Conservation (phyloP, 30 jellyfish, hydroid and myxozoan species). For the Turritopsis rubra region DNA sequence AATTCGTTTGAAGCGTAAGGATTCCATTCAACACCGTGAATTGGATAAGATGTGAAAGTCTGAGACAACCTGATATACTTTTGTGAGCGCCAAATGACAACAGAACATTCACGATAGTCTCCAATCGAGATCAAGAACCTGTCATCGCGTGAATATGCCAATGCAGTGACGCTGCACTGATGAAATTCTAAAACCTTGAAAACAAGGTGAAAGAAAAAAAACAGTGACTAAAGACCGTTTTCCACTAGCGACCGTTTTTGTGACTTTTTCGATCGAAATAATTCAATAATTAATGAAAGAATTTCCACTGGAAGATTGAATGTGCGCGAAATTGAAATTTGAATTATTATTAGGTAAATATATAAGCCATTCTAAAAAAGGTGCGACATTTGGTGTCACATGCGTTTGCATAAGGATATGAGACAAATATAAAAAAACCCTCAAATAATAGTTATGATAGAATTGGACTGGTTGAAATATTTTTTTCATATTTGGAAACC, state of each 20-base stretch:
- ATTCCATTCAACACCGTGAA: slow-evolving; percentile 73
- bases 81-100: slow-evolving; percentile 65
- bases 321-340: no score
- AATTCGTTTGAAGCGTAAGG: slow-evolving; percentile 81
- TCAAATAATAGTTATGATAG: no score
- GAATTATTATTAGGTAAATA: no score
- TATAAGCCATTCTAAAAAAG: no score
- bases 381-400: no score
- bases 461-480: no score
- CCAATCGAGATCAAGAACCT: slow-evolving; percentile 68
- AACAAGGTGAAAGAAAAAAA: background rate
- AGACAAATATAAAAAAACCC: no score
- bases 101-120: slow-evolving; percentile 69
- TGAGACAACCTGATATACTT: slow-evolving; percentile 46
- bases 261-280: no score
- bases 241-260: background rate
- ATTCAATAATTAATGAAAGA: no score
- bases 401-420: no score
- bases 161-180: slow-evolving; percentile 42
- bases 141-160: slow-evolving; percentile 87
- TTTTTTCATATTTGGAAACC: no score
- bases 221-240: background rate
- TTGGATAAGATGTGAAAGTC: slow-evolving; percentile 57
- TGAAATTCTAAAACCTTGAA: slow-evolving; percentile 59
- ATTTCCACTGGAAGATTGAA: no score